A percentile compares a stretch with the other conserved stretches of the same genome.
Conservation (phyloP, 2,888 invertebrate genomes). For the Steinernema hermaphroditum region DNA sequence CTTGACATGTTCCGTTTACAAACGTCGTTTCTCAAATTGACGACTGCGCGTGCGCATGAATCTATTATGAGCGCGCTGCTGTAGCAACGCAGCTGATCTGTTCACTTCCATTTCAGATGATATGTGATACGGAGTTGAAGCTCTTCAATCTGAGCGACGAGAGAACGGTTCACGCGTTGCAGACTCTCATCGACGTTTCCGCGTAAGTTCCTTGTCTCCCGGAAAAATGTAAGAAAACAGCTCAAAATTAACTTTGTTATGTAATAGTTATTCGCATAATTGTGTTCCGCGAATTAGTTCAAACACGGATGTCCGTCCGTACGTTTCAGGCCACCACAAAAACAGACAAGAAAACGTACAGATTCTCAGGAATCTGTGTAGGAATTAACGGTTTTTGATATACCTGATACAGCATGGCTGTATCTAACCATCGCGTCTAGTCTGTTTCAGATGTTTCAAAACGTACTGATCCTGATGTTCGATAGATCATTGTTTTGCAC, state of each 20-base stretch:
- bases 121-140: conserved; percentile 46
- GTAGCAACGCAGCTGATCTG: not conserved
- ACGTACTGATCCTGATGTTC: no score
- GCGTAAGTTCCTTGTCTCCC: conserved; percentile 40
- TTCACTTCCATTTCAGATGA: conserved; percentile 39
- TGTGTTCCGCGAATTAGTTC: not conserved
- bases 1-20: not conserved
- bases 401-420: no score
- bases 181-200: conserved; percentile 47
- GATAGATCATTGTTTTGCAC: no score
- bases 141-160: conserved; percentile 48
- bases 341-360: not conserved
- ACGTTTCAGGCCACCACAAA: no score
- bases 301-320: not conserved
- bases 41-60: not conserved
- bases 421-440: no score
- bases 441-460: no score
- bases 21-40: no score
- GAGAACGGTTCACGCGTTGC: conserved; percentile 43
- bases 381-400: no score
- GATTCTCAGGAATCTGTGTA: not conserved
- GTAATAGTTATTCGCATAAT: not conserved
- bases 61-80: not conserved
- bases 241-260: conserved; percentile 1
- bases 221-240: not conserved